Evolutionary conservation across 2,113 vertebrate genomes (phyloP), one percentile per base, ranked within the genome.

Genomic region (Sceloporus undulatus): DNA sequence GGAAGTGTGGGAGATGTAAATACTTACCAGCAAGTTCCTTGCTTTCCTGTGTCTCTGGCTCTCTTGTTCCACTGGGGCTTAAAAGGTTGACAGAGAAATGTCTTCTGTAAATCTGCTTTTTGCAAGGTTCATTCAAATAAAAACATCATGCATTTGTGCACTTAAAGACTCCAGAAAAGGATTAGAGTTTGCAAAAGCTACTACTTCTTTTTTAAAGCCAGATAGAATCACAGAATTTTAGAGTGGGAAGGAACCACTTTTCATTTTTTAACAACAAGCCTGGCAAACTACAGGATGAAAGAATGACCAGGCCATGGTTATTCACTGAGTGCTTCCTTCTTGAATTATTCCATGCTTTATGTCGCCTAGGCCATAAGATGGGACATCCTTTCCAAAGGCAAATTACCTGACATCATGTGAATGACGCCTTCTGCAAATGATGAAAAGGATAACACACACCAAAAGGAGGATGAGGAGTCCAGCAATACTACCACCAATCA

Each of bases 401-500:
- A 62, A 62, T 79, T 88, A 88, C 86, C 86, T 88, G 86, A 14
- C 25, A 9, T 2, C 18, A 27, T 10, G 7, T 18, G 71, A 34
- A 2, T 0, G 40, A 23, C 29, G 40, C 56, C 42, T 82, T 21
- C 48, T 25, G 29, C 21, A 7, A 73, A 25, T 18, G 25, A 81
- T 25, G 16, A 82, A 76, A 2, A 42, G 38, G 13, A 34, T 2
- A 1, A 1, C 21, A 9, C 29, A 71, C 6, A 52, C 29, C 7
- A 34, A 34, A 42, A 83, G 7, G 40, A 88, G 40, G 48, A 0
- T 2, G 1, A 88, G 73, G 5, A 76, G 2, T 23, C 59, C 86
- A 29, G 29, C 42, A 14, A 54, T 19, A 2, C 34, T 75, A 19
- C 54, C 73, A 2, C 13, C 71, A 42, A 40, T 38, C 27, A 54